phyloP scores from a whole-genome alignment of 2,113 vertebrate species.

The Entelurus aequoreus region DNA sequence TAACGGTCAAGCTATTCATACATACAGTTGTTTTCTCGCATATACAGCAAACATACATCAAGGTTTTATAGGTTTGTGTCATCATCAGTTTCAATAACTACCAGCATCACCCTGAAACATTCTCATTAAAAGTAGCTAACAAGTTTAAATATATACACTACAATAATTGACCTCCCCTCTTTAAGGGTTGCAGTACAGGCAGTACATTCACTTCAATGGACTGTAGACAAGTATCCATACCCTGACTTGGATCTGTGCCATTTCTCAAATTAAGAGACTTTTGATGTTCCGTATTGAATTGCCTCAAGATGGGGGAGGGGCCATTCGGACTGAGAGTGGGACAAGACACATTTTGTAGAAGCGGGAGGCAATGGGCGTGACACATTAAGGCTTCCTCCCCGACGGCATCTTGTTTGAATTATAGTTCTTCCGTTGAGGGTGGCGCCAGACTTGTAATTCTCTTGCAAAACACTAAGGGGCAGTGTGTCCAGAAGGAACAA shows the following conservation, averaged over 20 bases:
- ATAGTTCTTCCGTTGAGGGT: too few relatives aligned
- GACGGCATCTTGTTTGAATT: too few relatives aligned
- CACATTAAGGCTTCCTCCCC: background rate
- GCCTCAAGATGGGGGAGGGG: slow-evolving; percentile 11
- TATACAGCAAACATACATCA: background rate
- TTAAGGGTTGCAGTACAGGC: slow-evolving; percentile 24
- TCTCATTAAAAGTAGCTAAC: slow-evolving; percentile 20
- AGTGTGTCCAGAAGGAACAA: too few relatives aligned
- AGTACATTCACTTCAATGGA: slow-evolving; percentile 32
- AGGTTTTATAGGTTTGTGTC: slow-evolving; percentile 4
- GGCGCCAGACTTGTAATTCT: too few relatives aligned
- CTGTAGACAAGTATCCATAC: slow-evolving; percentile 34
- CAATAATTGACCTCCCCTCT: slow-evolving; percentile 34
- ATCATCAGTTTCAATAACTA: slow-evolving; percentile 26
- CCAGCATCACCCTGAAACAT: slow-evolving; percentile 15
- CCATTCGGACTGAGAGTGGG: background rate
- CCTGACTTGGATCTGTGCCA: slow-evolving; percentile 43
- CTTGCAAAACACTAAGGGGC: too few relatives aligned
- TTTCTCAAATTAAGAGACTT: slow-evolving; percentile 50
- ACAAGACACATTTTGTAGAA: slow-evolving; percentile 2
- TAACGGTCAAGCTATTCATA: background rate
- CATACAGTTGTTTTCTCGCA: background rate
- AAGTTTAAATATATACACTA: slow-evolving; percentile 42
- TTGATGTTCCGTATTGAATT: slow-evolving; percentile 42
- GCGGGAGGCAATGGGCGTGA: background rate